phyloP scores from a whole-genome alignment of 2,797 vertebrate species.

The Oceanodroma leucorhoa region DNA sequence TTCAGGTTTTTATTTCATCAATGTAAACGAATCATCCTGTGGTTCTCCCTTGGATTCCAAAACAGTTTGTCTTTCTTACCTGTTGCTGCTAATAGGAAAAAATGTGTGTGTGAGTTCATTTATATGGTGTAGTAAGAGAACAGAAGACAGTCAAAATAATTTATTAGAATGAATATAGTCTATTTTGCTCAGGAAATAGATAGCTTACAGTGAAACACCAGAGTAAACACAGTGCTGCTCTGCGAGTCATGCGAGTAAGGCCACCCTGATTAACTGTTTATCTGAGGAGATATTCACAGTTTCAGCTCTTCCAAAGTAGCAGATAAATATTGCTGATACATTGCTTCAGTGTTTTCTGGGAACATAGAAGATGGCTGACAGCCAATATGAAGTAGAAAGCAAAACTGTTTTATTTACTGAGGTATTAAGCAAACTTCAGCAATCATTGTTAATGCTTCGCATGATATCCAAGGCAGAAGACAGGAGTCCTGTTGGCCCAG shows the following conservation, averaged over 20 bases:
- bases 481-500: not conserved
- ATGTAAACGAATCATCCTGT: not conserved
- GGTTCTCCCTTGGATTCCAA: not conserved
- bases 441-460: conserved; percentile 22
- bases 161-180: not conserved
- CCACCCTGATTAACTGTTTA: not conserved
- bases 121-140: not conserved
- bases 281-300: not conserved
- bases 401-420: conserved; percentile 33
- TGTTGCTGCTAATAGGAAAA: not conserved
- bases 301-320: not conserved
- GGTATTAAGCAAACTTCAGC: conserved; percentile 32
- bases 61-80: not conserved
- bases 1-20: not conserved
- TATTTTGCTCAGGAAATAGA: not conserved
- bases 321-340: not conserved
- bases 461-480: not conserved
- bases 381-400: not conserved
- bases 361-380: not conserved
- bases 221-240: not conserved
- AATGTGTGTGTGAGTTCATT: not conserved
- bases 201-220: not conserved
- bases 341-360: not conserved
- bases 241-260: not conserved
- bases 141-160: not conserved